Evolutionary conservation across 2,113 vertebrate species (phyloP), one percentile per base, ranked within the genome.

Genomic region (Microcebus jonahi): DNA sequence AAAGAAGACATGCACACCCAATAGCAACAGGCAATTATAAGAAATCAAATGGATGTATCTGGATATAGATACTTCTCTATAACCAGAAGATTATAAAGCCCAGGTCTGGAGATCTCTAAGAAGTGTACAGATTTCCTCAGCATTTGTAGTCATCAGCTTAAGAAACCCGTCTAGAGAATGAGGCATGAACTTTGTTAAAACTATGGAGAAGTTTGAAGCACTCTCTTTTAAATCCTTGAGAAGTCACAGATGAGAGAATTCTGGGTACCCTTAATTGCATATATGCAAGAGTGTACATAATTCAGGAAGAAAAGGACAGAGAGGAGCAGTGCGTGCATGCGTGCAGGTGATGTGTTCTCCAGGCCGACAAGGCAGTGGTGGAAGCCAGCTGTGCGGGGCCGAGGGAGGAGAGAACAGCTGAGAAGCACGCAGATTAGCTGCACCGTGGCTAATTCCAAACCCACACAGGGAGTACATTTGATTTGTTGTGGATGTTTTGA

Each of bases 401-500:
- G 39, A 61, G 61, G 53, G 88, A 36, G 85, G 95, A 70, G 27
- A 88, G 68, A n/a, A 53, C 0, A 1, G 34, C 67, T 75, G 48
- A 59, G 85, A 88, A 92, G 77, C 88, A 77, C 59, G 63, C 6
- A 79, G 71, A 75, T 79, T 21, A 75, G 82, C 88, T 75, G 65
- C 63, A 42, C 85, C 20, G 13, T 68, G 36, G 67, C 20, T 57
- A 95, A 95, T 75, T 65, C 82, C 88, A 95, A 95, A 86, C 61
- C 48, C 82, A 79, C 0, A 1, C 68, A 67, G 97, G 42, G 25
- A 95, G 34, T 79, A 29, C 48, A 76, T 25, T 53, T 97, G 92
- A 94, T 79, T 96, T 97, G 96, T 79, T 96, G 84, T 84, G 76
- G 61, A n/a, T 86, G 34, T 96, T 90, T 88, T 90, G 48, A 88